Evolutionary conservation across 2,888 invertebrate species (phyloP).

Genomic region (Habrosyne pyritoides): DNA sequence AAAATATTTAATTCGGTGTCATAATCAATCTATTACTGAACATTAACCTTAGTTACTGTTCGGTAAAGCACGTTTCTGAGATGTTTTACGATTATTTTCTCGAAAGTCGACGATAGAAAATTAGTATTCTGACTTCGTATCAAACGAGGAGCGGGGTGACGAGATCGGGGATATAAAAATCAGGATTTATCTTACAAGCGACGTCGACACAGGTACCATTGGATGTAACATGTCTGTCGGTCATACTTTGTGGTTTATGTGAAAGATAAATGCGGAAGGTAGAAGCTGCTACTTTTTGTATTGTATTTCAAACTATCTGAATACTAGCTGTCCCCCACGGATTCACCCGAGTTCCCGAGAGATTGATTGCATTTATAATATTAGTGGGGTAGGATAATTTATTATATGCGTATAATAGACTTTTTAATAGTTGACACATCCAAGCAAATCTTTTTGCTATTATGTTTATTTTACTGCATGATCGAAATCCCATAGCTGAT

Average conservation of each 20-base stretch:
- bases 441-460: too few species aligned
- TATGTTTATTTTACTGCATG: too few species aligned
- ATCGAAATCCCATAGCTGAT: too few species aligned
- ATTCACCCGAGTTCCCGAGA: too few species aligned
- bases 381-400: too few species aligned
- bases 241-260: not conserved
- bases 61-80: not conserved
- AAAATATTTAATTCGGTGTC: not conserved
- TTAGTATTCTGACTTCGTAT: slow-evolving; percentile 5
- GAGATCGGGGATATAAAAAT: not conserved
- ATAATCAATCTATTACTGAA: not conserved
- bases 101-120: slow-evolving; percentile 3
- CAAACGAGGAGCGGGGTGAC: not conserved
- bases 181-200: not conserved
- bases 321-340: too few species aligned
- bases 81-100: not conserved
- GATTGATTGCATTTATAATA: too few species aligned
- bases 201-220: not conserved
- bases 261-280: not conserved
- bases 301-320: too few species aligned
- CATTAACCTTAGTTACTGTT: not conserved
- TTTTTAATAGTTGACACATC: too few species aligned
- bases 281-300: too few species aligned
- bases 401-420: too few species aligned
- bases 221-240: slow-evolving; percentile 3